A percentile compares a stretch with the other conserved stretches of the same genome.
Conservation (phyloP, 2,113 vertebrate genomes). For the Triplophysa dalaica region DNA sequence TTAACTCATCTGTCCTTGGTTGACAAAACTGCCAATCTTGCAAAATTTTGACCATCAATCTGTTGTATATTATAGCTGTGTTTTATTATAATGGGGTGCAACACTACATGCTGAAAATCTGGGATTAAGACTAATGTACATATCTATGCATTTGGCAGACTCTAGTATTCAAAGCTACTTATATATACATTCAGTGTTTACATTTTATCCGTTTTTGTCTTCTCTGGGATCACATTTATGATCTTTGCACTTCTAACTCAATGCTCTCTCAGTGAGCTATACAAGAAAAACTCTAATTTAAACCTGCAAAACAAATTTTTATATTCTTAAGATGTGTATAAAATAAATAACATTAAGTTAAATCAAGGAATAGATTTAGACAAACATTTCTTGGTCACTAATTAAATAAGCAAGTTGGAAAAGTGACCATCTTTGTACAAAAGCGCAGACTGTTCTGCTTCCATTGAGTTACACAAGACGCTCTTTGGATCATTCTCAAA, state of each 20-base stretch:
- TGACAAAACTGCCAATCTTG: not conserved
- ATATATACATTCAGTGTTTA: too few species aligned
- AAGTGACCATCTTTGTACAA: not conserved
- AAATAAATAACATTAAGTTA: not conserved
- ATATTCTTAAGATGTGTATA: not conserved
- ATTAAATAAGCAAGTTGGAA: not conserved
- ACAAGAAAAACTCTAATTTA: not conserved
- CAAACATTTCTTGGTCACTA: not conserved
- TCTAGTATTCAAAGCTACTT: too few species aligned
- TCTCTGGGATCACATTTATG: too few species aligned
- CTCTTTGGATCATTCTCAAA: not conserved
- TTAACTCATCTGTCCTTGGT: not conserved
- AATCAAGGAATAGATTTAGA: not conserved
- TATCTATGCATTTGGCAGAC: too few species aligned
- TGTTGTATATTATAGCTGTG: not conserved
- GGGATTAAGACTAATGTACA: not conserved
- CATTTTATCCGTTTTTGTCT: too few species aligned
- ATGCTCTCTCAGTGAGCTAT: too few species aligned
- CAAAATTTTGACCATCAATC: not conserved
- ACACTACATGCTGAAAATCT: not conserved
- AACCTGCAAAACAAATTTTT: not conserved
- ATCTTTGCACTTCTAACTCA: too few species aligned
- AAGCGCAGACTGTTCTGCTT: not conserved
- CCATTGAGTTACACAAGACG: not conserved
- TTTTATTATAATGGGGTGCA: too few species aligned